Conservation (phyloP, 2,113 vertebrate species). For the Tonatia bakeri region DNA sequence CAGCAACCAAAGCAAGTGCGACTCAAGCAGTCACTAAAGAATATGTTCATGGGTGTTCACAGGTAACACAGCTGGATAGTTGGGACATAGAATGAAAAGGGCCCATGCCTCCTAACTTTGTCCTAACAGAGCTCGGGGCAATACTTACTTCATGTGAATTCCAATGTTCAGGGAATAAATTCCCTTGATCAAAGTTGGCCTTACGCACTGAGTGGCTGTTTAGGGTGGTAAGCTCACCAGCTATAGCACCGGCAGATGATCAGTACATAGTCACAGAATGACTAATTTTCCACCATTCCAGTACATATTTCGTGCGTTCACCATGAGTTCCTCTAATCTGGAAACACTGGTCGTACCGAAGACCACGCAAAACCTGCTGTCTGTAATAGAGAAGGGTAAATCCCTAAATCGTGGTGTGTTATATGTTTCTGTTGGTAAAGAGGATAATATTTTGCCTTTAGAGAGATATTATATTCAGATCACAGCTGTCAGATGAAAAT, state of each 20-base stretch:
- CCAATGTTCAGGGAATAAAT: not conserved
- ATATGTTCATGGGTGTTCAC: not conserved
- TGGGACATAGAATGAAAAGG: not conserved
- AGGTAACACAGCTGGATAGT: not conserved
- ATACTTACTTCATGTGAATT: not conserved
- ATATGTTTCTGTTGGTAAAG: slow-evolving; percentile 34
- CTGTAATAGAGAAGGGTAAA: not conserved
- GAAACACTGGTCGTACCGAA: not conserved
- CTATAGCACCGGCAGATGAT: not conserved
- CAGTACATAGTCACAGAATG: not conserved
- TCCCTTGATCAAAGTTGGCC: not conserved
- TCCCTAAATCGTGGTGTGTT: not conserved
- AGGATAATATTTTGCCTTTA: slow-evolving; percentile 18
- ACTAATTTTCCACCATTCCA: slow-evolving; percentile 25
- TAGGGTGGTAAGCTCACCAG: not conserved
- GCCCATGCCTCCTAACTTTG: not conserved
- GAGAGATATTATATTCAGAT: slow-evolving; percentile 34
- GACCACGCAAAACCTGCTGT: not conserved
- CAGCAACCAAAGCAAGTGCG: not conserved
- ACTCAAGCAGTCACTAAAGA: not conserved
- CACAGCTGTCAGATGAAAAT: slow-evolving; percentile 28
- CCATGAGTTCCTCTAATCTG: not conserved
- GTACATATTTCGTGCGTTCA: not conserved
- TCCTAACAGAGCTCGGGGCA: not conserved
- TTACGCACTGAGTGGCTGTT: not conserved